These are phyloP conservation scores for Oncorhynchus kisutch DNA, from an alignment of 2,113 vertebrate species.

Conservation along the genomic window DNA sequence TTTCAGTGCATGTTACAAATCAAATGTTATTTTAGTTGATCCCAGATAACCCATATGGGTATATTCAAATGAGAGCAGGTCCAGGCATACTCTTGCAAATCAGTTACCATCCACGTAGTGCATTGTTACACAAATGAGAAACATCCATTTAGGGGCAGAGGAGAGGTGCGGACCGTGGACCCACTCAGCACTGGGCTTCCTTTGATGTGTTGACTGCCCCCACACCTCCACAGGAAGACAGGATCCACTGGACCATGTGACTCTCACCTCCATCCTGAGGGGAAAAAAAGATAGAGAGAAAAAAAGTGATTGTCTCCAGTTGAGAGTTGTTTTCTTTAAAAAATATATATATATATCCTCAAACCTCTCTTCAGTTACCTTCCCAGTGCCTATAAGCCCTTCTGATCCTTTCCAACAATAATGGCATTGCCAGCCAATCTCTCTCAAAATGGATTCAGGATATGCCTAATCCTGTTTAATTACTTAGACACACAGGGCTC, in stretches of 20 bases:
- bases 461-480: slow-evolving; percentile 77
- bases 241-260: slow-evolving; percentile 17
- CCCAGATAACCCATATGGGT: slow-evolving; percentile 67
- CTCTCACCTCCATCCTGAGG: slow-evolving; percentile 38
- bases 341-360: slow-evolving; percentile 63
- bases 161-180: slow-evolving; percentile 49
- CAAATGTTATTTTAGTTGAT: slow-evolving; percentile 23
- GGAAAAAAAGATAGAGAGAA: slow-evolving; percentile 17
- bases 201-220: slow-evolving; percentile 45
- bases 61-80: slow-evolving; percentile 75
- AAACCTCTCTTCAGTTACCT: slow-evolving; percentile 75
- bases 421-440: slow-evolving; percentile 71
- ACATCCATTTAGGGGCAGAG: slow-evolving; percentile 66
- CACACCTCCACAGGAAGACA: slow-evolving; percentile 40
- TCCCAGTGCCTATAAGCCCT: slow-evolving; percentile 72
- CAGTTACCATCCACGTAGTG: slow-evolving; percentile 63
- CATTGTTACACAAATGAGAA: slow-evolving; percentile 78
- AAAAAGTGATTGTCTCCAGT: slow-evolving; percentile 61
- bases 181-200: slow-evolving; percentile 35
- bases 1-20: too few species aligned
- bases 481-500: slow-evolving; percentile 71
- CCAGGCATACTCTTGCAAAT: slow-evolving; percentile 76
- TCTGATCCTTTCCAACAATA: slow-evolving; percentile 74
- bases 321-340: background rate
- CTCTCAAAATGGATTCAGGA: slow-evolving; percentile 74